Percentiles rank a stretch among this genome's conserved stretches.
Evolutionary conservation across 2,797 vertebrate species (phyloP).

Genomic region (Phrynocephalus forsythii): DNA sequence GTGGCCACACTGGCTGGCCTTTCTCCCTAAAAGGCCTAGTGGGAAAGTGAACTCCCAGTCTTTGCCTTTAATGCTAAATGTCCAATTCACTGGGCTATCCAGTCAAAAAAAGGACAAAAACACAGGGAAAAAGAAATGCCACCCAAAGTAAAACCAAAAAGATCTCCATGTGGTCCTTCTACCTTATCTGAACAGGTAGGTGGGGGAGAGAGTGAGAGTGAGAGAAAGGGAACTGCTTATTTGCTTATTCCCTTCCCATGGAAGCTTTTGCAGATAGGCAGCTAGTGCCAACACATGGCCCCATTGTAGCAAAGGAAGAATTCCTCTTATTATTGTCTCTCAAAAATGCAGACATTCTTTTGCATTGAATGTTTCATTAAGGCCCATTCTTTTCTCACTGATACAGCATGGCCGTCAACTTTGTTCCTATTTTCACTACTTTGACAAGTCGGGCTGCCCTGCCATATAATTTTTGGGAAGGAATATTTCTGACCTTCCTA

Average conservation of each 20-base stretch:
- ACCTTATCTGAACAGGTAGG: not conserved
- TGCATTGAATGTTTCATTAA: conserved; percentile 19
- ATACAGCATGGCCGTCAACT: not conserved
- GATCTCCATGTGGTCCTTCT: not conserved
- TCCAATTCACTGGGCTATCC: too few species aligned
- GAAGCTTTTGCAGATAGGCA: not conserved
- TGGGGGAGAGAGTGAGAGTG: too few species aligned
- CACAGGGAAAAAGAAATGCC: not conserved
- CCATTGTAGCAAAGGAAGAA: not conserved
- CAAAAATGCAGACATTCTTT: not conserved
- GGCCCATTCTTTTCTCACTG: not conserved
- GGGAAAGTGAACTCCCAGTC: too few species aligned
- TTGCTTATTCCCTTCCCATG: too few species aligned
- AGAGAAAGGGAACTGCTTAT: not conserved
- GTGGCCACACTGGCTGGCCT: too few species aligned
- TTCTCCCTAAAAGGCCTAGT: too few species aligned
- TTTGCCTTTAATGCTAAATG: too few species aligned
- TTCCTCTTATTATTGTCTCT: not conserved
- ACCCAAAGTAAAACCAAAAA: not conserved
- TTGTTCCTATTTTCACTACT: conserved; percentile 11
- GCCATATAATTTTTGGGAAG: conserved; percentile 26
- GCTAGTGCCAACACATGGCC: too few species aligned
- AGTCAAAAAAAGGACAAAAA: not conserved
- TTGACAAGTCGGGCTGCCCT: not conserved
- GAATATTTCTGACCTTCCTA: not conserved